Percentiles rank a stretch among this genome's conserved stretches.
Evolutionary conservation across 2,797 vertebrate genomes (phyloP).

Genomic region (Macrochelys suwanniensis): DNA sequence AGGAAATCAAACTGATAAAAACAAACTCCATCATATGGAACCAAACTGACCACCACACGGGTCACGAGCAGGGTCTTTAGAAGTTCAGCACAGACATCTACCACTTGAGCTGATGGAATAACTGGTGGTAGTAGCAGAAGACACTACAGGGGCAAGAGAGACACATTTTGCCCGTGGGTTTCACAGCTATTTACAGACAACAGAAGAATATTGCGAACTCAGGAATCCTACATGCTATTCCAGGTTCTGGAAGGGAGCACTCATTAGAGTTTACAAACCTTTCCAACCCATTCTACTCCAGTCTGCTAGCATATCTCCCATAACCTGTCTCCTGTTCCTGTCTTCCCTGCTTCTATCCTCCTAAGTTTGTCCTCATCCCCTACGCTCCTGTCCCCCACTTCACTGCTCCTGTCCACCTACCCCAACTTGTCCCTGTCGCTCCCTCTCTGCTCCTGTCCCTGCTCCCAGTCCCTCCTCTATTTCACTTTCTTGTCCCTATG

Average conservation of each 20-base stretch:
- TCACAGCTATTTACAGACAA: not conserved
- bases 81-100: not conserved
- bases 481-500: not conserved
- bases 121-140: not conserved
- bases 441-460: not conserved
- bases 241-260: not conserved
- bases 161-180: not conserved
- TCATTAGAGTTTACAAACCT: no score
- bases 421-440: no score
- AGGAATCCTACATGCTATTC: accelerated
- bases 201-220: not conserved
- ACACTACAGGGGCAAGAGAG: not conserved
- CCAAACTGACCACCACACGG: not conserved
- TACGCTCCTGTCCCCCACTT: not conserved
- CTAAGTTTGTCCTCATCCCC: no score
- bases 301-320: no score
- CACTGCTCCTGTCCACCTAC: not conserved
- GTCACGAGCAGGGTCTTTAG: not conserved
- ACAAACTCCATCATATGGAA: slow-evolving; percentile 34
- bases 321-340: no score
- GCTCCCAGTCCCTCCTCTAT: not conserved
- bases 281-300: no score
- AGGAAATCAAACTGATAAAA: slow-evolving; percentile 28
- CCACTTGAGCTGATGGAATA: accelerated
- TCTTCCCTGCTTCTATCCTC: no score